phyloP scores from a whole-genome alignment of 2,888 invertebrate species.

The Cremastinae sp. region DNA sequence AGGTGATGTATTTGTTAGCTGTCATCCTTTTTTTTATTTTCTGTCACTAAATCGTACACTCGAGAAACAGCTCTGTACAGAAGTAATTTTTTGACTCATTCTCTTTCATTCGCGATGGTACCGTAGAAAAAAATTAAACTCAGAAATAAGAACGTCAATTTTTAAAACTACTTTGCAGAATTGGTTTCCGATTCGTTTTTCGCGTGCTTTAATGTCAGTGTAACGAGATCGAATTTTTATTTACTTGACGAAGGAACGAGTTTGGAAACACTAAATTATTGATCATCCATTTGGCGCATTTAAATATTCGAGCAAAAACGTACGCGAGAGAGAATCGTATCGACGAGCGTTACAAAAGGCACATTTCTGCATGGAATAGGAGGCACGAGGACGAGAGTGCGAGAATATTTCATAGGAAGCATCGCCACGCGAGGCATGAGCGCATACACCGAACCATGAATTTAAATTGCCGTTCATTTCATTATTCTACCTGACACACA shows the following conservation, averaged over 20 bases:
- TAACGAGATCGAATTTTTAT: background rate
- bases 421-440: slow-evolving; percentile 3
- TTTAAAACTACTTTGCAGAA: too few species aligned
- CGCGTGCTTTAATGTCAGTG: too few species aligned
- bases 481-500: slow-evolving; percentile 55
- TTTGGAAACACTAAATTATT: background rate
- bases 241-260: background rate
- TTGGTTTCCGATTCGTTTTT: too few species aligned
- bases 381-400: slow-evolving; percentile 13
- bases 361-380: slow-evolving; percentile 3
- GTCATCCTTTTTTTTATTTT: too few species aligned
- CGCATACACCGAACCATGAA: slow-evolving; percentile 49
- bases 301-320: slow-evolving; percentile 5
- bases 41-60: too few species aligned
- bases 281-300: background rate
- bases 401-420: slow-evolving; percentile 48
- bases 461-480: slow-evolving; percentile 61
- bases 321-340: slow-evolving; percentile 22
- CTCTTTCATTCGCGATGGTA: too few species aligned
- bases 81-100: too few species aligned
- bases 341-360: slow-evolving; percentile 43
- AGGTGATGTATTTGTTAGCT: too few species aligned
- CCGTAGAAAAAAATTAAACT: too few species aligned
- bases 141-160: too few species aligned
- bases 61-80: too few species aligned